Conservation (phyloP, 2,797 vertebrate species). For the Lophius americanus region DNA sequence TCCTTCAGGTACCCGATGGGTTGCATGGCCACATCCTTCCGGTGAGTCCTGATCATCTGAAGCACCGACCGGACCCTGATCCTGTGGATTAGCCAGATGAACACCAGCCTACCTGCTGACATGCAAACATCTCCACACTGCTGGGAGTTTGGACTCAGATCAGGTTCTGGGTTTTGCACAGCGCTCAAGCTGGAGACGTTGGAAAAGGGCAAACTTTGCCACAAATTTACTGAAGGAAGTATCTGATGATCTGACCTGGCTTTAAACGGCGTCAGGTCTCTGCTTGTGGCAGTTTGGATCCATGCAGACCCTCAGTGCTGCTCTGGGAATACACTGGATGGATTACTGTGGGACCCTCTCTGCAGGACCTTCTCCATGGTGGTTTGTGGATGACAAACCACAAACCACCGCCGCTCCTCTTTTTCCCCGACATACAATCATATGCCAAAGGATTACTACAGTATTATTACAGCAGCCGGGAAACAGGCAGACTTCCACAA, state of each 20-base stretch:
- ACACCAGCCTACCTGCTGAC: slow-evolving; percentile 1
- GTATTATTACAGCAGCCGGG: slow-evolving; percentile 31
- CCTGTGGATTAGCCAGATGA: background rate
- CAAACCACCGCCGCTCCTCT: slow-evolving; percentile 41
- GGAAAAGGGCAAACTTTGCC: background rate
- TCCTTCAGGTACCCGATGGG: slow-evolving; percentile 37
- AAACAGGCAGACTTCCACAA: slow-evolving; percentile 25
- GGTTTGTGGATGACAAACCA: background rate
- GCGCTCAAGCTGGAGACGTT: slow-evolving; percentile 1
- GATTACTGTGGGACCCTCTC: slow-evolving; percentile 4
- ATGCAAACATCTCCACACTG: background rate
- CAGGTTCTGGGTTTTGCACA: too few relatives aligned
- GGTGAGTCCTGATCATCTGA: background rate
- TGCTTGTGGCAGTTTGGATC: slow-evolving; percentile 13
- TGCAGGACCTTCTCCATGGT: slow-evolving; percentile 1
- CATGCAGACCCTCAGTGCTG: slow-evolving; percentile 1
- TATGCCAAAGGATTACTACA: slow-evolving; percentile 71
- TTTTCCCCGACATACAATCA: slow-evolving; percentile 57
- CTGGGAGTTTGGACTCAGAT: slow-evolving; percentile 9
- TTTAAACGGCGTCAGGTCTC: background rate
- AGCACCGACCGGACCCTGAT: background rate
- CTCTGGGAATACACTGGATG: slow-evolving; percentile 27
- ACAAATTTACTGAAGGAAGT: slow-evolving; percentile 11
- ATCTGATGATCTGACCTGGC: background rate
- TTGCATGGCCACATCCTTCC: slow-evolving; percentile 8